A percentile compares a stretch with the other conserved stretches of the same genome.
Evolutionary conservation across 2,888 invertebrate species (phyloP).

Genomic region (Hypselothyrea guttata): DNA sequence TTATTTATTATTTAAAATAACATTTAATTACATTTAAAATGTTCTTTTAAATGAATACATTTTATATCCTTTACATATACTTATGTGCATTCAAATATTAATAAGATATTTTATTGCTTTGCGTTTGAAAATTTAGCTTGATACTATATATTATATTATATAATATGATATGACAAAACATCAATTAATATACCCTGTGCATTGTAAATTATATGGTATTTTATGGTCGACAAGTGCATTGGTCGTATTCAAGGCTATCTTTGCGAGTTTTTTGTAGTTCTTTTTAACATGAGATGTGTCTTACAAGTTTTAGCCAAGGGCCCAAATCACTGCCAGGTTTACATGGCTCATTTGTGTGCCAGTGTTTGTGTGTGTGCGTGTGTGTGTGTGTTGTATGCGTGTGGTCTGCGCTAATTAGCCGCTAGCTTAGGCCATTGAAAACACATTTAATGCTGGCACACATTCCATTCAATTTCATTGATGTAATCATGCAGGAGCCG

Average conservation of each 20-base stretch:
- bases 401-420: constrained; percentile 70
- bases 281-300: constrained; percentile 28
- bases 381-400: constrained; percentile 32
- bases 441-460: constrained; percentile 67
- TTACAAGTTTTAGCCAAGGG: constrained; percentile 63
- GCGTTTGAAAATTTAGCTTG: no score
- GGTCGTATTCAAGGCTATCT: constrained; percentile 56
- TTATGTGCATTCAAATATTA: no score
- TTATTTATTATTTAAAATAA: no score
- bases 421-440: constrained; percentile 56
- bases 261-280: constrained; percentile 16
- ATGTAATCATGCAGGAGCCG: constrained; percentile 53
- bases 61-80: no score
- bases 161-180: no score
- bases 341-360: constrained; percentile 16
- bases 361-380: neutral
- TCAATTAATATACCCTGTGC: constrained; percentile 30
- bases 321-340: constrained; percentile 37
- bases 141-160: no score
- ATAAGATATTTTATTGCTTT: no score
- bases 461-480: constrained; percentile 76
- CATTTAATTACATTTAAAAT: no score
- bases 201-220: constrained; percentile 8
- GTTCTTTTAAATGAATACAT: no score
- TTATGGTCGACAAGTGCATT: constrained; percentile 39